Evolutionary conservation across 2,888 invertebrate genomes (phyloP).

Genomic region (Caenorhabditis zanzibari): DNA sequence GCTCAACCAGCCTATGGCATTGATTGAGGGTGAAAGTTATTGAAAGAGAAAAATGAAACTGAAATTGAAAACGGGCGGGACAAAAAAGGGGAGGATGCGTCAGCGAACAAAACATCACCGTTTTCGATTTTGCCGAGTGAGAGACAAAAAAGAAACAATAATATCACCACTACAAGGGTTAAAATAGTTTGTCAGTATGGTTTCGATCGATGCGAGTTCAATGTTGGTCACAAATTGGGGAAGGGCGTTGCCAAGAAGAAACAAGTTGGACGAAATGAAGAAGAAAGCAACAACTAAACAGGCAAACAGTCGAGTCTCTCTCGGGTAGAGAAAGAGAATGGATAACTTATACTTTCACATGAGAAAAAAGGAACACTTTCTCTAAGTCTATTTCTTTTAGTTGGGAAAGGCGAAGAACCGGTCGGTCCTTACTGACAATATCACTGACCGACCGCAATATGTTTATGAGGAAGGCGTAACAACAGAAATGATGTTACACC

Average conservation of each 20-base stretch:
- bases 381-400: constrained; percentile 23
- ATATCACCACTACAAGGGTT: neutral
- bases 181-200: constrained; percentile 45
- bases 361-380: neutral
- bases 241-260: constrained; percentile 44
- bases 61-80: constrained; percentile 49
- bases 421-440: constrained; percentile 39
- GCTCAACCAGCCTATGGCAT: neutral
- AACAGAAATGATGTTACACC: constrained; percentile 12
- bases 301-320: constrained; percentile 43
- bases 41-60: constrained; percentile 29
- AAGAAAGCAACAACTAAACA: constrained; percentile 60
- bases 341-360: constrained; percentile 46
- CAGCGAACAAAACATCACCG: constrained; percentile 49
- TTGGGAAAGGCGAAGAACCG: constrained; percentile 30
- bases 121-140: constrained; percentile 6
- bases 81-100: constrained; percentile 25
- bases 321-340: constrained; percentile 21
- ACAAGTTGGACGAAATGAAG: constrained; percentile 38
- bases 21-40: neutral
- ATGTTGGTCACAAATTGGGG: constrained; percentile 22
- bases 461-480: constrained; percentile 21
- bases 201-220: constrained; percentile 49
- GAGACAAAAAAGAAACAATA: constrained; percentile 15
- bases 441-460: constrained; percentile 27